Evolutionary conservation across 2,888 invertebrate species (phyloP).

Genomic region (Drosophila mimetica): DNA sequence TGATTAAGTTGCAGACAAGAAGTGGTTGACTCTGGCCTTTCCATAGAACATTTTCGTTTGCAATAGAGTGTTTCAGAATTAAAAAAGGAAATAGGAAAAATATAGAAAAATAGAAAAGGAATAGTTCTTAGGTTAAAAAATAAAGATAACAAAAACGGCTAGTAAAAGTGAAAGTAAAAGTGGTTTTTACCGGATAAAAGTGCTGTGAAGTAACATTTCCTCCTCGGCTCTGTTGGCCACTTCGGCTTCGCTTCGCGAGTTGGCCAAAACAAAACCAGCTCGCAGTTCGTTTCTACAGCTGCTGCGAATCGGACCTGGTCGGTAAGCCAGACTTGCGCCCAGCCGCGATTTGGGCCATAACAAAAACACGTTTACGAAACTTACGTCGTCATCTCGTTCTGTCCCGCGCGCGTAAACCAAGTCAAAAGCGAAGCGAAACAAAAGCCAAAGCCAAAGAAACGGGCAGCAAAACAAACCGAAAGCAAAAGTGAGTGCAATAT

Average conservation of each 20-base stretch:
- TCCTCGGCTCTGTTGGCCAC: neutral
- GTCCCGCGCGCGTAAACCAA: slow-evolving; percentile 60
- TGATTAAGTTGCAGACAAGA: no score
- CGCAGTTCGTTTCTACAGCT: slow-evolving; percentile 61
- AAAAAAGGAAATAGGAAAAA: no score
- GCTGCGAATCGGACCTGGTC: slow-evolving; percentile 53
- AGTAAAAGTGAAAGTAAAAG: neutral
- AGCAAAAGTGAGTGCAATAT: slow-evolving; percentile 62
- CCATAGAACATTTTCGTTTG: no score
- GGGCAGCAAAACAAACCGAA: slow-evolving; percentile 54
- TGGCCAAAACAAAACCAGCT: slow-evolving; percentile 62
- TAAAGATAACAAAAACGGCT: no score
- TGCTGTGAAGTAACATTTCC: slow-evolving; percentile 2
- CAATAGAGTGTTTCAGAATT: no score
- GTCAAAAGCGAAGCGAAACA: slow-evolving; percentile 7
- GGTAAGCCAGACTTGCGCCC: slow-evolving; percentile 6
- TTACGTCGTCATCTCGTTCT: slow-evolving; percentile 60
- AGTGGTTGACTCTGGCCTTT: no score
- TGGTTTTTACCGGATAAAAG: neutral
- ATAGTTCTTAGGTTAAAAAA: neutral
- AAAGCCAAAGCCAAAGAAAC: slow-evolving; percentile 12
- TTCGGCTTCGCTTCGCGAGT: slow-evolving; percentile 11
- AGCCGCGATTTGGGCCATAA: slow-evolving; percentile 11
- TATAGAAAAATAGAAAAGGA: no score
- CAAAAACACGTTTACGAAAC: slow-evolving; percentile 64